These are phyloP conservation scores for Melierax canorus DNA, from an alignment of 2,113 vertebrate genomes.

Conservation along the genomic window DNA sequence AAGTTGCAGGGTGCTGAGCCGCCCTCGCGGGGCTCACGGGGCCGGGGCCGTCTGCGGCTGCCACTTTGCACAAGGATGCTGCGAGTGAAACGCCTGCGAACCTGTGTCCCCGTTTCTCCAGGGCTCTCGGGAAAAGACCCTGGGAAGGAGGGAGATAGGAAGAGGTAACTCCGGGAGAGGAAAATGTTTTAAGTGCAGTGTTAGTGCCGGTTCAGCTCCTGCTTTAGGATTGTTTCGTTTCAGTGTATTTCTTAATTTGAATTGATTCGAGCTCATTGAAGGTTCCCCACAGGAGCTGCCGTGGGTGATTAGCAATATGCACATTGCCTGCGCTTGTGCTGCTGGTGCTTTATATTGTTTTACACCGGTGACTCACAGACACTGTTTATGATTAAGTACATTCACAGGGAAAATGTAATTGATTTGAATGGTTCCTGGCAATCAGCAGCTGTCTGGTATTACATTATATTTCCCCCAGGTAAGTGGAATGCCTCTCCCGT, in stretches of 20 bases:
- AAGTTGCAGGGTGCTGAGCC: background rate
- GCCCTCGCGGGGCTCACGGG: background rate
- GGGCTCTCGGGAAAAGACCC: background rate
- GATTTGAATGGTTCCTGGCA: background rate
- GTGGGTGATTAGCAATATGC: background rate
- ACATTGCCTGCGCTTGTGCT: background rate
- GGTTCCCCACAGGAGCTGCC: background rate
- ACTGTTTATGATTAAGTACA: background rate
- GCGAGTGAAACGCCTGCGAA: accelerated
- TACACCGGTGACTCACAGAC: background rate
- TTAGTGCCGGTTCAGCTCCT: background rate
- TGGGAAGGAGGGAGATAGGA: background rate
- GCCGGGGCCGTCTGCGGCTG: accelerated
- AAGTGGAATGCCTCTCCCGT: background rate
- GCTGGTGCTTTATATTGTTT: background rate
- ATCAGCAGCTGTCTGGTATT: background rate
- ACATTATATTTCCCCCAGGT: slow-evolving; percentile 2
- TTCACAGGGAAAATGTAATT: background rate
- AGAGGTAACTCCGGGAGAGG: background rate
- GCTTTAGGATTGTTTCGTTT: background rate
- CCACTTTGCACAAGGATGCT: accelerated
- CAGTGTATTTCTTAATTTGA: background rate
- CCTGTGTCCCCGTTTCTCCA: accelerated
- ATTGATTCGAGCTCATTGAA: background rate
- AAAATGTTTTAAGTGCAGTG: background rate